These are phyloP conservation scores for Torymus texanus DNA, from an alignment of 2,888 invertebrate genomes.

Conservation along the genomic window DNA sequence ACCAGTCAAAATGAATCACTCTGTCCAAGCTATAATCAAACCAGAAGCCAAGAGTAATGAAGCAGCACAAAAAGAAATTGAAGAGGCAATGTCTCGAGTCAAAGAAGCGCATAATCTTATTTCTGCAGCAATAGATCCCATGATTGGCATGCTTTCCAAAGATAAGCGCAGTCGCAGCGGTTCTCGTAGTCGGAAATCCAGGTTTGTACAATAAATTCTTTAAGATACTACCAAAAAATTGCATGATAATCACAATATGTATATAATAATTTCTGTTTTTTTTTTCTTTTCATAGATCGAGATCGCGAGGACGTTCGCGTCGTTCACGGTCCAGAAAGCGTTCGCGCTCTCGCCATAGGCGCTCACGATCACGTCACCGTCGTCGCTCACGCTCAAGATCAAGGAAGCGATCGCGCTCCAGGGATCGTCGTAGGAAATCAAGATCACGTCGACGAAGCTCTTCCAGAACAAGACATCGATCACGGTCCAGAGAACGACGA, in stretches of 20 bases:
- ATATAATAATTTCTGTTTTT: neutral
- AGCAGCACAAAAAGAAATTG: constrained; percentile 95
- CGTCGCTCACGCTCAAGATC: constrained; percentile 78
- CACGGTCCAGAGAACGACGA: constrained; percentile 72
- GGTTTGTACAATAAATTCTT: constrained; percentile 62
- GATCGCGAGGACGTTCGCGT: constrained; percentile 77
- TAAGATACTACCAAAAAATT: neutral
- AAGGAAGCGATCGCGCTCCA: constrained; percentile 69
- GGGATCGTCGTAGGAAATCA: constrained; percentile 70
- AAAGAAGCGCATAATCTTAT: constrained; percentile 97
- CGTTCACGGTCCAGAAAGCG: constrained; percentile 71
- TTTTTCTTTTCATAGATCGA: constrained; percentile 77
- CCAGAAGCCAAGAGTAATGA: constrained; percentile 97
- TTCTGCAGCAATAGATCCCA: constrained; percentile 94
- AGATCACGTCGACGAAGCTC: constrained; percentile 70
- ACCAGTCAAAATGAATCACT: constrained; percentile 87
- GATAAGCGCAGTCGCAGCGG: constrained; percentile 83
- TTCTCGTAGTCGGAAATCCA: constrained; percentile 73
- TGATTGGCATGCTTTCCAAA: constrained; percentile 90
- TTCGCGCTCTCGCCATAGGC: constrained; percentile 75
- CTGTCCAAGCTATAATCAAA: constrained; percentile 92
- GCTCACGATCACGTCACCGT: constrained; percentile 78
- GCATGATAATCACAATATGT: too few relatives aligned
- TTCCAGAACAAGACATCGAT: constrained; percentile 73
- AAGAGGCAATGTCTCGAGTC: constrained; percentile 97